A percentile compares a stretch with the other conserved stretches of the same genome.
Evolutionary conservation across 2,797 vertebrate species (phyloP).

Genomic region (Oryzias dopingdopingensis): DNA sequence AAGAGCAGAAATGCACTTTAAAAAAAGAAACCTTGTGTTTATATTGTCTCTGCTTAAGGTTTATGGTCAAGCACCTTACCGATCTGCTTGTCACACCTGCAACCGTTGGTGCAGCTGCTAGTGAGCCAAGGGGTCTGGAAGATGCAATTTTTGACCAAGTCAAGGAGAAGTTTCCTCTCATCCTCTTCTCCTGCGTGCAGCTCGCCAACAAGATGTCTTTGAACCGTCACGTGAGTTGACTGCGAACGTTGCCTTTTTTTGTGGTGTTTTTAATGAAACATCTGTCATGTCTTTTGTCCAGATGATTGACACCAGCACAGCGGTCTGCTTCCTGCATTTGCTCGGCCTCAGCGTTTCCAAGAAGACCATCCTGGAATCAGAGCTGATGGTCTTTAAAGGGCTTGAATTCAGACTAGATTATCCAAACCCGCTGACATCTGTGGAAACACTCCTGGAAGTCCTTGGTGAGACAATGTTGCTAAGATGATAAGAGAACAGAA

Average conservation of each 20-base stretch:
- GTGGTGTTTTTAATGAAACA: neutral
- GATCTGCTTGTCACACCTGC: constrained; percentile 55
- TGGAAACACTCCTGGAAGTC: constrained; percentile 91
- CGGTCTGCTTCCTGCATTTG: constrained; percentile 81
- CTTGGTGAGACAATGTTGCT: constrained; percentile 78
- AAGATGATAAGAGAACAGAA: too few species aligned
- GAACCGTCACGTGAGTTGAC: constrained; percentile 78
- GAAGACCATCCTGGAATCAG: constrained; percentile 82
- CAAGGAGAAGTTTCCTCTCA: constrained; percentile 74
- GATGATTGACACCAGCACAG: constrained; percentile 81
- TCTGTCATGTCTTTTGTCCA: constrained; percentile 41
- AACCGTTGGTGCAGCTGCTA: constrained; percentile 12
- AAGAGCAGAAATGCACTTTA: constrained; percentile 1
- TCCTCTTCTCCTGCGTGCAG: constrained; percentile 86
- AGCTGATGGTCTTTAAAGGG: constrained; percentile 86
- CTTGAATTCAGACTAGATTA: constrained; percentile 83
- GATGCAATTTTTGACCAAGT: constrained; percentile 72
- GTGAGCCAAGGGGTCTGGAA: constrained; percentile 48
- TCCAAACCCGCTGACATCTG: constrained; percentile 83
- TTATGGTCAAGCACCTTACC: constrained; percentile 83
- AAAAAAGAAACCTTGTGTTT: neutral
- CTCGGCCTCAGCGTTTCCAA: constrained; percentile 79
- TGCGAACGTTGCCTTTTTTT: neutral
- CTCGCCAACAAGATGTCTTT: constrained; percentile 92
- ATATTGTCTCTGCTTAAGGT: constrained; percentile 71